Evolutionary conservation across 2,113 vertebrate species (phyloP).

Genomic region (Physeter macrocephalus): DNA sequence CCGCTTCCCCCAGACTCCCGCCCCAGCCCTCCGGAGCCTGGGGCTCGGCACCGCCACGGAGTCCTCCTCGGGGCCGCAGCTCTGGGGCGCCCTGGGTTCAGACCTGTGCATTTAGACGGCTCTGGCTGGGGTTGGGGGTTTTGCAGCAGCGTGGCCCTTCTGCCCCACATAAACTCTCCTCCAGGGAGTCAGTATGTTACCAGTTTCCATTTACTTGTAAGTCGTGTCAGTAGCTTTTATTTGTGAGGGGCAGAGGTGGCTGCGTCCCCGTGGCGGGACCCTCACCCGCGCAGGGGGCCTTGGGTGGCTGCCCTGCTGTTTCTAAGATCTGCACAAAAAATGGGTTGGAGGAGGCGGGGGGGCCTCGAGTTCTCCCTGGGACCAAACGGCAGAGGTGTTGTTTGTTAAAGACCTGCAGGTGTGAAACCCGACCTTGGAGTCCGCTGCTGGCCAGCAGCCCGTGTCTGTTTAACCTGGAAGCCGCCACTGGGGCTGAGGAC

Average conservation of each 20-base stretch:
- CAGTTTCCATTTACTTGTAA: background rate
- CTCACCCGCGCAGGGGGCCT: background rate
- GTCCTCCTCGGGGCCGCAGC: background rate
- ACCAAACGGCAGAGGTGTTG: background rate
- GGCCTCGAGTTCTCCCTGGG: background rate
- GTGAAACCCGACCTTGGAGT: background rate
- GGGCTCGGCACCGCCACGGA: background rate
- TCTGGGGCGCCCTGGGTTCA: background rate
- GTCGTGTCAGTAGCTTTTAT: fast-evolving
- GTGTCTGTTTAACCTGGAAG: background rate
- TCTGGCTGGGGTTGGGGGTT: background rate
- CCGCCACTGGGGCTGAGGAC: background rate
- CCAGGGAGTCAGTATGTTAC: fast-evolving
- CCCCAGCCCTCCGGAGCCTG: background rate
- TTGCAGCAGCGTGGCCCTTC: background rate
- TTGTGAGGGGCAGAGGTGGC: fast-evolving
- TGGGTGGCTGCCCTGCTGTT: background rate
- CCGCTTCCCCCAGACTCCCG: background rate
- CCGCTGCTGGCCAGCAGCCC: background rate
- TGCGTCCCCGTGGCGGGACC: fast-evolving
- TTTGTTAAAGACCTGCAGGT: background rate
- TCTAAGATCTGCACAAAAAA: background rate
- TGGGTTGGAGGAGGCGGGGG: fast-evolving
- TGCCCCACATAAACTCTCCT: background rate
- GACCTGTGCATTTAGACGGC: background rate